phyloP scores from a whole-genome alignment of 2,113 vertebrate species.

The Xiphophorus hellerii region DNA sequence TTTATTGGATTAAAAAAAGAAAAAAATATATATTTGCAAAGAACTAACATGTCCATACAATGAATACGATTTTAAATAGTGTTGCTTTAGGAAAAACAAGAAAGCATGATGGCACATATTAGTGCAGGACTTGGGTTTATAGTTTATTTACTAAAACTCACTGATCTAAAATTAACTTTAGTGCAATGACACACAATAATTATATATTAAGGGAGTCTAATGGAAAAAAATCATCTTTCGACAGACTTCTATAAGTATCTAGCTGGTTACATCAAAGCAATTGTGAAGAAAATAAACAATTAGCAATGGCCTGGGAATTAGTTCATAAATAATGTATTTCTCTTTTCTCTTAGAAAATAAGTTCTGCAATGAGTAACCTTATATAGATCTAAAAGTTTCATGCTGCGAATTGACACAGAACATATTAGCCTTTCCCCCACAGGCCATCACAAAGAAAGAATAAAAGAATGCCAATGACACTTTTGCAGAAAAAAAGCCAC shows the following conservation, averaged over 20 bases:
- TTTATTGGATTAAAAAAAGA: constrained; percentile 21
- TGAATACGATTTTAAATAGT: constrained; percentile 2
- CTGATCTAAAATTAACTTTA: constrained; percentile 72
- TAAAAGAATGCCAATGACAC: constrained; percentile 82
- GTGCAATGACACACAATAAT: constrained; percentile 75
- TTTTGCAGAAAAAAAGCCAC: constrained; percentile 71
- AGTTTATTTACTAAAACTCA: constrained; percentile 53
- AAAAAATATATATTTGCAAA: constrained; percentile 26
- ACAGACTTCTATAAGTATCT: constrained; percentile 77
- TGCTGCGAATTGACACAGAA: constrained; percentile 85
- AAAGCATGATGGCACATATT: constrained; percentile 33
- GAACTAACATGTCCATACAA: constrained; percentile 32
- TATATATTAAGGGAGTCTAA: constrained; percentile 75
- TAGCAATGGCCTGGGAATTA: constrained; percentile 85
- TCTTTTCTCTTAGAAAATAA: constrained; percentile 83
- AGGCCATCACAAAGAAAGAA: constrained; percentile 77
- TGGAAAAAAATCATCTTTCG: constrained; percentile 74
- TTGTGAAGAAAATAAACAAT: constrained; percentile 86
- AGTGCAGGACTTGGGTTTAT: constrained; percentile 33
- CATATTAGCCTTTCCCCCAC: constrained; percentile 84
- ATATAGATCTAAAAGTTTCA: constrained; percentile 85
- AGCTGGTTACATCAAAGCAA: constrained; percentile 85
- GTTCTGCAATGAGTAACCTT: constrained; percentile 81
- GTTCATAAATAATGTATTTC: constrained; percentile 86
- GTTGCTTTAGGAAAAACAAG: constrained; percentile 20